Percentiles rank a stretch among this genome's conserved stretches.
Evolutionary conservation across 2,113 vertebrate species (phyloP).

Genomic region (Thunnus thynnus): DNA sequence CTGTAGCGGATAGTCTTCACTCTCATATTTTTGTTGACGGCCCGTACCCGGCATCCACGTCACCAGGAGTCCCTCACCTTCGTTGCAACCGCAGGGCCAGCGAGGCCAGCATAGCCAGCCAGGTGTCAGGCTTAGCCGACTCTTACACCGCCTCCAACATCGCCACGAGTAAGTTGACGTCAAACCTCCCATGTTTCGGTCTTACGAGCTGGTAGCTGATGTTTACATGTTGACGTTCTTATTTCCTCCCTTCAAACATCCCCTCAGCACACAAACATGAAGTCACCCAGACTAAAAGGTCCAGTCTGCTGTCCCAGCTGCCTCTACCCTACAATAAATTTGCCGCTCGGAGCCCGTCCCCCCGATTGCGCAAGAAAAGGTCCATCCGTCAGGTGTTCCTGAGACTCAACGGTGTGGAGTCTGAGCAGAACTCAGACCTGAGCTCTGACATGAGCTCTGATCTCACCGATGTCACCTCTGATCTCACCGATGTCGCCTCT

Average conservation of each 20-base stretch:
- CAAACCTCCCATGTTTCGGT: constrained; percentile 45
- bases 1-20: constrained; percentile 82
- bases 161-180: constrained; percentile 91
- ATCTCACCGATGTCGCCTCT: constrained; percentile 61
- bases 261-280: constrained; percentile 86
- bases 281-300: constrained; percentile 83
- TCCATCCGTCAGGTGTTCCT: constrained; percentile 64
- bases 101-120: constrained; percentile 96
- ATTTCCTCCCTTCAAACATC: constrained; percentile 63
- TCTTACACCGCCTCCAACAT: constrained; percentile 95
- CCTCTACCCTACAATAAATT: constrained; percentile 87
- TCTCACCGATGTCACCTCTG: constrained; percentile 32
- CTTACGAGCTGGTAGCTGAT: background rate
- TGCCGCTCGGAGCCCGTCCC: constrained; percentile 75
- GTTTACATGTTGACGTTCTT: constrained; percentile 55
- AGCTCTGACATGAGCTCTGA: constrained; percentile 65
- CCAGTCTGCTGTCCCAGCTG: constrained; percentile 91
- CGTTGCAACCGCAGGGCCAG: constrained; percentile 90
- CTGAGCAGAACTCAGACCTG: constrained; percentile 69
- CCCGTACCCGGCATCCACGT: constrained; percentile 83
- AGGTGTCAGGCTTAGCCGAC: constrained; percentile 94
- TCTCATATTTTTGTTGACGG: constrained; percentile 80
- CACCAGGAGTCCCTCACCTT: constrained; percentile 85
- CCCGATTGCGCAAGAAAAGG: constrained; percentile 75
- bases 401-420: constrained; percentile 71